Evolutionary conservation across 2,113 vertebrate species (phyloP), one percentile per base, ranked within the genome.

Genomic region (Aspidoscelis tigris): DNA sequence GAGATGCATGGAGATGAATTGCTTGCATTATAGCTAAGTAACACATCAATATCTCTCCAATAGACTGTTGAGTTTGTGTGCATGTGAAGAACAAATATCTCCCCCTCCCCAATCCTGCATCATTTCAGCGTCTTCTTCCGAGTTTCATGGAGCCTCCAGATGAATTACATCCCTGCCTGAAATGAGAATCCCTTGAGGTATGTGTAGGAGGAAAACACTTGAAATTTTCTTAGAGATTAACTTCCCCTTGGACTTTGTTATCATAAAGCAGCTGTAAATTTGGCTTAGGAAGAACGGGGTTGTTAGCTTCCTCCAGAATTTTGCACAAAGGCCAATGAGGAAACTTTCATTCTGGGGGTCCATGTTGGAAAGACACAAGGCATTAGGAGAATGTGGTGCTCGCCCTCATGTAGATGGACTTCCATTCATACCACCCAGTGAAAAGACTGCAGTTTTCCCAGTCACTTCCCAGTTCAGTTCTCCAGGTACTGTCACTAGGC

Each of bases 211-310:
- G 14, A 71, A 44, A 47, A 58, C 71, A 75, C 41, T 82, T 65
- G 81, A 18, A 65, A 21, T 82, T 81, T 68, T 79, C 82, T 21
- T 55, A 65, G 39, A 82, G 7, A 2, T n/a, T 84, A 80, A 26
- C 21, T 84, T 76, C 78, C 85, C 91, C 72, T 11, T 53, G 82
- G 84, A 3, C 82, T 89, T 89, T 16, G 7, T 83, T 79, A 78
- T 81, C 33, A 73, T 61, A 72, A 71, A 83, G 44, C 76, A 83
- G 50, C 65, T 88, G 16, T 75, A 89, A 90, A 50, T 86, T 88
- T 81, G 88, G 64, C 80, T 18, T 76, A 84, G 72, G 88, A 89
- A 71, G 89, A 90, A 80, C 39, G 80, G 50, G 73, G 84, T 89
- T 87, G 76, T 86, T 90, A 50, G 47, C 47, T 50, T 50, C 47